phyloP scores from a whole-genome alignment of 2,113 vertebrate genomes.

The Pelecanus crispus region DNA sequence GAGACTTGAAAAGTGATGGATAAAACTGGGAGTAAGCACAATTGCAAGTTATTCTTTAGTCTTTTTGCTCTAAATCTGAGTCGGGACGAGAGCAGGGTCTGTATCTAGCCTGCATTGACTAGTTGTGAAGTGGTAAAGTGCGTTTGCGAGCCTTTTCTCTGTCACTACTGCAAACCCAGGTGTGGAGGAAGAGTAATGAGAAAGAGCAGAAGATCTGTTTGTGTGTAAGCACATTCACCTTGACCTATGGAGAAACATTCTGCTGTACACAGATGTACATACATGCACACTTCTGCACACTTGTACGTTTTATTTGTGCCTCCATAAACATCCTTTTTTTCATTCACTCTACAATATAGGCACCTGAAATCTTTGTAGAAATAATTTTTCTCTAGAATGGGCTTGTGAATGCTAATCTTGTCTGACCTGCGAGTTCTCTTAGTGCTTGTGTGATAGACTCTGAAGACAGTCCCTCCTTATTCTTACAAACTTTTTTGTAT shows the following conservation, averaged over 20 bases:
- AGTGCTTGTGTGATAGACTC: not conserved
- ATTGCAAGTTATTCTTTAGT: not conserved
- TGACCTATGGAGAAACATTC: not conserved
- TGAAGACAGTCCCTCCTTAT: not conserved
- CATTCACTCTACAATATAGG: not conserved
- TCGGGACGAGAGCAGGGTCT: not conserved
- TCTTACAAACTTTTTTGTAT: not conserved
- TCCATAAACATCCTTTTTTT: not conserved
- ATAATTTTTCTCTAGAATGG: not conserved
- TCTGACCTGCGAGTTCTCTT: not conserved
- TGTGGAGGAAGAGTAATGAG: not conserved
- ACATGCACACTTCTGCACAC: not conserved
- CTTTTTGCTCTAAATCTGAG: not conserved
- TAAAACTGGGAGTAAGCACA: slow-evolving; percentile 28
- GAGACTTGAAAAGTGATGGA: slow-evolving; percentile 6
- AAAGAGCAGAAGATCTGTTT: not conserved
- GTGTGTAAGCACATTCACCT: not conserved
- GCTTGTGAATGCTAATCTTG: not conserved
- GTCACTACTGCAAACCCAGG: not conserved
- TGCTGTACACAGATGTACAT: not conserved
- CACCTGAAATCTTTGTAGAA: not conserved
- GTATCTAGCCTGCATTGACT: not conserved
- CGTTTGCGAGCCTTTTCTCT: not conserved
- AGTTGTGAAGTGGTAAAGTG: not conserved
- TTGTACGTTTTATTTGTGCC: not conserved